Base-by-base conservation (phyloP, 2,888 invertebrate genomes). In the Mythimna ferrago region DNA sequence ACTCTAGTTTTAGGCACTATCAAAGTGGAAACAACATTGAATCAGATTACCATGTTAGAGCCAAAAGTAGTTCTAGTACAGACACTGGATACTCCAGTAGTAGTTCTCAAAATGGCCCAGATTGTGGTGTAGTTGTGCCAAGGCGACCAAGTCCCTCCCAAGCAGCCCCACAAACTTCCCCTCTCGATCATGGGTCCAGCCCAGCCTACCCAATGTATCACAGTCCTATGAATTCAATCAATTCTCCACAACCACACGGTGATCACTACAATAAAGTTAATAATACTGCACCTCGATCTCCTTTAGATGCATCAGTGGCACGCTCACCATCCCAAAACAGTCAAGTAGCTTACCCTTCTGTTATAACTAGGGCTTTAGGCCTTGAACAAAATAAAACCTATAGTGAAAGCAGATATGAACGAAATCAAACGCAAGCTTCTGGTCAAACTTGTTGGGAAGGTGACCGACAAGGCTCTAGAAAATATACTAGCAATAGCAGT, bases 161-260 rank as follows among this genome's bases (percentile, higher is more conserved):
- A 90, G 97, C 97, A 14, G 97, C 97, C 87, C 97, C 98, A 16
- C 98, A 98, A 90, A 97, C 97, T 54, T 98, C 98, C 74, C 98
- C 98, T 2, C 89, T 98, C 67, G 97, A 97, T 68, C 98, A 98
- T 92, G 98, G 97, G 44, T 97, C 98, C 86, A 98, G 98, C 94
- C 98, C 98, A 64, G 98, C 98, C 71, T 98, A 98, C 95, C 98
- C 98, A 57, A 97, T 98, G 97, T 98, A 98, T 92, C 98, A 98
- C 92, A 98, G 98, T 93, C 98, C 98, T 35, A 97, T 98, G 97
- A 97, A 97, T 89, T 97, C 98, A 7, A 97, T 97, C 86, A 97
- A 98, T 79, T 98, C 98, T 2, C 98, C 98, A 7, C 98, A 97
- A 87, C 97, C 97, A 85, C 97, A 97, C 87, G 93, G 94, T n/a